A percentile compares a stretch with the other conserved stretches of the same genome.
These are phyloP conservation scores for Seriola aureovittata DNA, from an alignment of 2,113 vertebrate genomes.

Conservation along the genomic window DNA sequence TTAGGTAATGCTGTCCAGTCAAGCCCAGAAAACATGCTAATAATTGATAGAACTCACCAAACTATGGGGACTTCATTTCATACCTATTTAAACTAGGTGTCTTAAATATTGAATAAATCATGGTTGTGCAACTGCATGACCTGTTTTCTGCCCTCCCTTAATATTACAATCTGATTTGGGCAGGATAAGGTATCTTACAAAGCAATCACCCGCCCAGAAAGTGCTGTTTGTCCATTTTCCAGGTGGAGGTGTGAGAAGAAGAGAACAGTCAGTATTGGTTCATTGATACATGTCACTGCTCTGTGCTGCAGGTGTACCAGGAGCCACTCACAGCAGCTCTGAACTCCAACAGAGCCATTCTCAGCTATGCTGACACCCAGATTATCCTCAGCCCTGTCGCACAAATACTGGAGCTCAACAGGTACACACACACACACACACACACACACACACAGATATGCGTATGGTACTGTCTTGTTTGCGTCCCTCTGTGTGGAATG, in stretches of 20 bases:
- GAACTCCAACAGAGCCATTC: conserved; percentile 87
- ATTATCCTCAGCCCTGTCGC: conserved; percentile 84
- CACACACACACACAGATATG: background rate
- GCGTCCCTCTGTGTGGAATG: background rate
- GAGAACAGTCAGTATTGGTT: background rate
- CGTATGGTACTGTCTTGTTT: background rate
- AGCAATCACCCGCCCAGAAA: too few species aligned
- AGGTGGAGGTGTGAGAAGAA: background rate
- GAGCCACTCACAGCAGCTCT: conserved; percentile 85
- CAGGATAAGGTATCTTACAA: too few species aligned
- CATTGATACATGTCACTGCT: background rate
- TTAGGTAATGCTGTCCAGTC: background rate
- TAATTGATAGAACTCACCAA: background rate
- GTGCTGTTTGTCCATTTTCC: background rate
- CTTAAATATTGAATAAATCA: background rate
- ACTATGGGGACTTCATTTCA: background rate
- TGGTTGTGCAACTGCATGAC: background rate
- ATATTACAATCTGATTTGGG: too few species aligned
- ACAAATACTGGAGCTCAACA: conserved; percentile 83
- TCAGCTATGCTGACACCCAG: conserved; percentile 81
- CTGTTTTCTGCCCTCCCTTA: too few species aligned
- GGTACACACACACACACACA: conserved; percentile 63
- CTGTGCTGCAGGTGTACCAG: conserved; percentile 79
- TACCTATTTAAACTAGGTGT: background rate
- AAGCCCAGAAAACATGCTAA: background rate